Conservation (phyloP, 2,113 vertebrate species). For the Leucopsar rothschildi region DNA sequence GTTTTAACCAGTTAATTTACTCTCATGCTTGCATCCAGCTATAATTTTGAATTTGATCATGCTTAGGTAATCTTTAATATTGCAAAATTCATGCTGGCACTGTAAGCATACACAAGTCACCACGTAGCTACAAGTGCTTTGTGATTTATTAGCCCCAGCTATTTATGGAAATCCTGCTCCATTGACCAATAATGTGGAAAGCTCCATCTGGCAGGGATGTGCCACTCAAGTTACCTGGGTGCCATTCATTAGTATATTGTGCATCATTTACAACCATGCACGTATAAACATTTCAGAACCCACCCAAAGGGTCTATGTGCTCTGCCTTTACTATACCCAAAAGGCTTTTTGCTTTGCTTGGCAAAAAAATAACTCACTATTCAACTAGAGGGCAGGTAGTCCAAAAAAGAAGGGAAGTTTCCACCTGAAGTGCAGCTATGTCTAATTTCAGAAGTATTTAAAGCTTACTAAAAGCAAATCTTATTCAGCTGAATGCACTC, state of each 20-base stretch:
- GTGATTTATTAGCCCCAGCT: background rate
- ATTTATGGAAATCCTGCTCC: background rate
- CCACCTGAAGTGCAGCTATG: background rate
- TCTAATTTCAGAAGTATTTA: background rate
- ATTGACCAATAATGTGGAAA: background rate
- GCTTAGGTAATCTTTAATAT: background rate
- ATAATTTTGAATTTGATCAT: background rate
- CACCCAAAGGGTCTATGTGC: background rate
- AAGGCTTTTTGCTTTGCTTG: background rate
- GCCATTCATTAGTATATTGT: background rate
- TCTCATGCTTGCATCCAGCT: background rate
- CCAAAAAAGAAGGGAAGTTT: background rate
- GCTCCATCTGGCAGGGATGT: conserved; percentile 4
- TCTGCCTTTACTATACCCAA: background rate
- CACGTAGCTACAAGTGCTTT: background rate
- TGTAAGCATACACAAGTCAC: background rate
- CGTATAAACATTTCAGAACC: background rate
- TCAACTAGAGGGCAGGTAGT: background rate
- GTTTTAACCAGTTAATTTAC: background rate
- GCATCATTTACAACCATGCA: background rate
- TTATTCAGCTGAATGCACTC: background rate
- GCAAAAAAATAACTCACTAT: background rate
- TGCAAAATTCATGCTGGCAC: background rate
- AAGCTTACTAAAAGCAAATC: background rate
- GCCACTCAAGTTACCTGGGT: background rate